Evolutionary conservation across 2,888 invertebrate species (phyloP).

Genomic region (Campoplex nolae): DNA sequence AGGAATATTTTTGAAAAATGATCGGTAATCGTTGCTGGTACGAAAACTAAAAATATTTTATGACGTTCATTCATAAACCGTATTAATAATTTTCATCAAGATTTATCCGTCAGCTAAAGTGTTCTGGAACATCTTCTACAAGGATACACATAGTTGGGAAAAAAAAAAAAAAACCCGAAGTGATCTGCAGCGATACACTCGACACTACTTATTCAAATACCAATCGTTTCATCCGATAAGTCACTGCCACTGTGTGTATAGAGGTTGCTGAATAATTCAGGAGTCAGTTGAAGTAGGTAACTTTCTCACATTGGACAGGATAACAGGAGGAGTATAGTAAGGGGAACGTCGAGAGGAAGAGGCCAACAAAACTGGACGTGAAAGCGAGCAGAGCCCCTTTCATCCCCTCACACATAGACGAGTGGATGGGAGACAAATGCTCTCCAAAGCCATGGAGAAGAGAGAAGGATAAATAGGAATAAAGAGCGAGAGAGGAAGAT

Average conservation of each 20-base stretch:
- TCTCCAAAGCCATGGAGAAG: slow-evolving; percentile 11
- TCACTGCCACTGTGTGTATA: slow-evolving; percentile 72
- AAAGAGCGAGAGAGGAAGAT: neutral
- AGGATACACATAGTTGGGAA: too few species aligned
- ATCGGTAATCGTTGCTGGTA: neutral
- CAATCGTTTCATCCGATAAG: slow-evolving; percentile 77
- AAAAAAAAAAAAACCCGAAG: slow-evolving; percentile 27
- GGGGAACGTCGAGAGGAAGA: neutral
- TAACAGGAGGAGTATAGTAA: slow-evolving; percentile 50
- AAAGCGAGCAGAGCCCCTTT: slow-evolving; percentile 27
- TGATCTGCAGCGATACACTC: slow-evolving; percentile 47
- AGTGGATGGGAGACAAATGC: slow-evolving; percentile 55
- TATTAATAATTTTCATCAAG: neutral
- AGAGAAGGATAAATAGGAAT: neutral
- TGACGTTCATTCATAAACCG: neutral
- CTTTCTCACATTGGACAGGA: slow-evolving; percentile 63
- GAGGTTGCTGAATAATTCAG: slow-evolving; percentile 76
- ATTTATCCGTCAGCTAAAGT: neutral
- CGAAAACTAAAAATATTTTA: neutral
- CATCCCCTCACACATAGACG: neutral
- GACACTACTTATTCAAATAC: slow-evolving; percentile 76
- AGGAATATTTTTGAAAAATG: neutral
- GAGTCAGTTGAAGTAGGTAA: slow-evolving; percentile 59
- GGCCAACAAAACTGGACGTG: slow-evolving; percentile 39
- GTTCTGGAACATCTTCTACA: neutral